phyloP scores from a whole-genome alignment of 2,888 invertebrate species.

The Drosophila tripunctata region DNA sequence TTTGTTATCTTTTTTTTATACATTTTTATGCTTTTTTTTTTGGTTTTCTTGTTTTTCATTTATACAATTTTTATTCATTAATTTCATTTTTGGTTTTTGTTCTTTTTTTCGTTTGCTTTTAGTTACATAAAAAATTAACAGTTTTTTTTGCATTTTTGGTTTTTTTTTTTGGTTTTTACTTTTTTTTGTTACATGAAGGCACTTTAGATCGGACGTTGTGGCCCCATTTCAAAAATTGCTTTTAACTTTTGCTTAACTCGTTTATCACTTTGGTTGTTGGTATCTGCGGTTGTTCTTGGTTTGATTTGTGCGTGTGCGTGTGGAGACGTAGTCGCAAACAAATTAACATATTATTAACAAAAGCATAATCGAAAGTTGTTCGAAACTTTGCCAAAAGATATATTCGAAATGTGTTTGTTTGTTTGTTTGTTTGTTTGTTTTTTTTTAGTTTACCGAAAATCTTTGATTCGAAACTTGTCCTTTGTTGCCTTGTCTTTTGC shows the following conservation, averaged over 20 bases:
- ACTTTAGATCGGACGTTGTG: constrained; percentile 97
- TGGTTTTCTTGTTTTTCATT: constrained; percentile 67
- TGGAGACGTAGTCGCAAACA: constrained; percentile 69
- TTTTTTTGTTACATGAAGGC: constrained; percentile 89
- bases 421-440: background rate
- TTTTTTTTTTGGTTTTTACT: constrained; percentile 74
- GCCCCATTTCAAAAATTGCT: constrained; percentile 89
- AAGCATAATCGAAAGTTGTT: constrained; percentile 74
- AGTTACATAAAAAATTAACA: constrained; percentile 94
- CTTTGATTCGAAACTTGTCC: constrained; percentile 73
- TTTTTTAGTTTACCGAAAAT: constrained; percentile 59
- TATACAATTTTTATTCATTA: constrained; percentile 89
- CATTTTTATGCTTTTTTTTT: constrained; percentile 83
- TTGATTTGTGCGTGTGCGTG: constrained; percentile 53
- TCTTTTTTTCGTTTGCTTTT: constrained; percentile 80
- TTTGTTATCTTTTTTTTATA: constrained; percentile 93
- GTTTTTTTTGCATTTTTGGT: constrained; percentile 78
- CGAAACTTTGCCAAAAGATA: constrained; percentile 72
- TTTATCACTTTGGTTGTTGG: constrained; percentile 85
- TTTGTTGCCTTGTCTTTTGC: constrained; percentile 68
- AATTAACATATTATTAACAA: constrained; percentile 75
- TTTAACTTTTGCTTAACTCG: constrained; percentile 77
- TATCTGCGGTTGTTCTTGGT: constrained; percentile 46
- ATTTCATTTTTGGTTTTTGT: constrained; percentile 81
- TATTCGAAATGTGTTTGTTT: constrained; percentile 62